A percentile compares a stretch with the other conserved stretches of the same genome.
Evolutionary conservation across 1,140 invertebrate genomes (phyloP).

Genomic region (Pseudomyrmex gracilis): DNA sequence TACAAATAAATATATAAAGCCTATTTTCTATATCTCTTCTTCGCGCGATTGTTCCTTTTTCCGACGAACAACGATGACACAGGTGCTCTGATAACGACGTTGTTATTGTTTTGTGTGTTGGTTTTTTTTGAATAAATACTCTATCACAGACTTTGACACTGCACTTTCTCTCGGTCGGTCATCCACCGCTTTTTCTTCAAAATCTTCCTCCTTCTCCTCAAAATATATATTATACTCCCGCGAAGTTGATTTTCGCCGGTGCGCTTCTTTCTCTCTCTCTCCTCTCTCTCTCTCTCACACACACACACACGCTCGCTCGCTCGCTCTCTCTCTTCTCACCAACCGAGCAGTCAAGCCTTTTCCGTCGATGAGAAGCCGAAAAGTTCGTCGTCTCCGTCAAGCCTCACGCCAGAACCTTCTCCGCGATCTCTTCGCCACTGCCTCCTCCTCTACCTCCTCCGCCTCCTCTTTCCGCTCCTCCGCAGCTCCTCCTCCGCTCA

Average conservation of each 20-base stretch:
- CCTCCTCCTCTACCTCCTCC: conserved; percentile 11
- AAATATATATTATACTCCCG: too few relatives aligned
- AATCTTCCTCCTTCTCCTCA: not conserved
- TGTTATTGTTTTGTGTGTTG: conserved; percentile 40
- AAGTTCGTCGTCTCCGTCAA: conserved; percentile 26
- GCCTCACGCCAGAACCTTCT: conserved; percentile 50
- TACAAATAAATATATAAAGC: conserved; percentile 80
- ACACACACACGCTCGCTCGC: conserved; percentile 23
- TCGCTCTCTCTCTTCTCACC: not conserved
- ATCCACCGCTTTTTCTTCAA: conserved; percentile 41
- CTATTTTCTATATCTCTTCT: conserved; percentile 64
- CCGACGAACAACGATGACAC: conserved; percentile 51
- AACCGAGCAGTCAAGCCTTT: conserved; percentile 51
- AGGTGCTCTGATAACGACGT: conserved; percentile 51
- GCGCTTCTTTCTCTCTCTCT: not conserved
- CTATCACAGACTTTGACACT: conserved; percentile 84
- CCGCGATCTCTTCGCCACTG: not conserved
- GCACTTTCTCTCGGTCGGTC: conserved; percentile 63
- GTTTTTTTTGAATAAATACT: conserved; percentile 81
- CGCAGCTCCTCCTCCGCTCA: conserved; percentile 55
- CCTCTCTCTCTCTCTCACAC: conserved; percentile 33
- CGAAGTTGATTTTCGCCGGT: too few relatives aligned
- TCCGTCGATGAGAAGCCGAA: conserved; percentile 43
- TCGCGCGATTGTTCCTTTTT: conserved; percentile 20
- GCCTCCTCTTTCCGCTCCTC: conserved; percentile 13